phyloP scores from a whole-genome alignment of 2,113 vertebrate species.

The Aleadryas rufinucha region DNA sequence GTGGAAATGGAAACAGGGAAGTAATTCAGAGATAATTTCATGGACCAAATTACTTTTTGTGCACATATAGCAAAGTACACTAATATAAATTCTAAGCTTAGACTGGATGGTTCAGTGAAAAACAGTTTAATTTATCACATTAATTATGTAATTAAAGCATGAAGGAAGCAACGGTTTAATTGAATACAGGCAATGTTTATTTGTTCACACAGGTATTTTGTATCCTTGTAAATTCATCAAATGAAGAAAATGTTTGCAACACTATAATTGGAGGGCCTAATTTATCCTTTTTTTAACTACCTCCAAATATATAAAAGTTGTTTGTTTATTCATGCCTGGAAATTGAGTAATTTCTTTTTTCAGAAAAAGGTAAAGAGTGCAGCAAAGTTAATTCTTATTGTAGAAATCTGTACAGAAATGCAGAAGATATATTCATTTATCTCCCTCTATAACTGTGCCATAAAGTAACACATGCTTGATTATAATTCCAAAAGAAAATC shows the following conservation, averaged over 20 bases:
- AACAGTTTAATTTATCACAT: conserved; percentile 49
- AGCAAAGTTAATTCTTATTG: conserved; percentile 7
- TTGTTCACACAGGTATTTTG: conserved; percentile 37
- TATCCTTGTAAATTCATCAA: conserved; percentile 31
- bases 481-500: conserved; percentile 2
- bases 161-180: conserved; percentile 30
- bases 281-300: conserved; percentile 39
- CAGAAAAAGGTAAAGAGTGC: neutral
- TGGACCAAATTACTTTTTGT: conserved; percentile 16
- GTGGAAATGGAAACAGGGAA: neutral
- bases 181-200: conserved; percentile 38
- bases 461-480: conserved; percentile 32
- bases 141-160: conserved; percentile 53
- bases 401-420: neutral
- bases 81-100: neutral
- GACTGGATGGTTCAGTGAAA: neutral
- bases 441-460: neutral
- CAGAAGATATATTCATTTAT: neutral
- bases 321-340: conserved; percentile 43
- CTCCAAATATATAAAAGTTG: conserved; percentile 30
- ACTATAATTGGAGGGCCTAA: conserved; percentile 27
- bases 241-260: conserved; percentile 15
- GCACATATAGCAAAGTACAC: neutral
- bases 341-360: conserved; percentile 4
- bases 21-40: neutral